Evolutionary conservation across 2,797 vertebrate species (phyloP).

Genomic region (Champsocephalus esox): DNA sequence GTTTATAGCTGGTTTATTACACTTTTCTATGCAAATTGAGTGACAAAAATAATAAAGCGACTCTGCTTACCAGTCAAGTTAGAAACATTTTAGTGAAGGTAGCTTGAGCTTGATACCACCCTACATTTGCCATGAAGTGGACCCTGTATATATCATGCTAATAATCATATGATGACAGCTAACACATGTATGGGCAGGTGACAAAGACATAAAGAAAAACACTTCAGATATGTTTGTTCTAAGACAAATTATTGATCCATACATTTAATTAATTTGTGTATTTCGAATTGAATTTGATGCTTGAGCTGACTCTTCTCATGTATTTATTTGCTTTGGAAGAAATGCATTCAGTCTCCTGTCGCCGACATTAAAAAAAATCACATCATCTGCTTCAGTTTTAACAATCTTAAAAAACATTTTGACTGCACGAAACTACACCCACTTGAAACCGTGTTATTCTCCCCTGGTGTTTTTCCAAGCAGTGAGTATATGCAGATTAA

Average conservation of each 20-base stretch:
- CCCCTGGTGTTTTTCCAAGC: neutral
- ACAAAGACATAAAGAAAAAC: neutral
- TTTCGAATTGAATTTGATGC: neutral
- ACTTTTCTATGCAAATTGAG: slow-evolving; percentile 3
- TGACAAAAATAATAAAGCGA: neutral
- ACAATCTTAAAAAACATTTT: neutral
- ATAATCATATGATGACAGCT: neutral
- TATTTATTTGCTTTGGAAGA: neutral
- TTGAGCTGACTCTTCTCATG: neutral
- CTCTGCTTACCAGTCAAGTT: slow-evolving; percentile 1
- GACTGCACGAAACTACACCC: neutral
- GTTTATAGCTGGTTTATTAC: neutral
- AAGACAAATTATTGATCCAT: neutral
- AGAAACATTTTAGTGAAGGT: neutral
- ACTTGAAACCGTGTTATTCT: too few species aligned
- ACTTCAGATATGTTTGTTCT: neutral
- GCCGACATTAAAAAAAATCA: neutral
- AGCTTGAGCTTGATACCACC: neutral
- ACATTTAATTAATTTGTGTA: neutral
- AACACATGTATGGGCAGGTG: neutral
- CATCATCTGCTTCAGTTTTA: neutral
- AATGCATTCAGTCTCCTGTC: neutral
- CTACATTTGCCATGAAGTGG: neutral
- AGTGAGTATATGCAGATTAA: neutral
- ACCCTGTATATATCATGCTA: neutral